phyloP scores from a whole-genome alignment of 2,113 vertebrate species.

The Trematocara unimaculatum region DNA sequence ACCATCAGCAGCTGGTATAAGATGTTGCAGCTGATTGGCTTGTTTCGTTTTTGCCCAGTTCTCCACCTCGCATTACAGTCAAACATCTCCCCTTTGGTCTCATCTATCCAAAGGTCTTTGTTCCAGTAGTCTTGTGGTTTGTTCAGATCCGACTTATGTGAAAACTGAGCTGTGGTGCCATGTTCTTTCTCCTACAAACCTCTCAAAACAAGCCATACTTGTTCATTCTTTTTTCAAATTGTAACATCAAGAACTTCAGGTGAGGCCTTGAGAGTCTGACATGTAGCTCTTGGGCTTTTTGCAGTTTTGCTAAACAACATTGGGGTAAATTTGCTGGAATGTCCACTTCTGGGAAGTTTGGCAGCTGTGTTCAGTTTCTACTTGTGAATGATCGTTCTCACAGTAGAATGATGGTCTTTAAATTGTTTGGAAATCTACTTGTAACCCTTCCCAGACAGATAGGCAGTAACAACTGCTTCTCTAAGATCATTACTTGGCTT shows the following conservation, averaged over 20 bases:
- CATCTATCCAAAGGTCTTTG: neutral
- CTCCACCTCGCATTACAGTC: rapidly evolving
- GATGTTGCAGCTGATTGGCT: neutral
- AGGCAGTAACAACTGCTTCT: neutral
- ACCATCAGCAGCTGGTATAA: neutral
- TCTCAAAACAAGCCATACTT: neutral
- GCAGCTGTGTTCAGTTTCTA: neutral
- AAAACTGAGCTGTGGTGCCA: neutral
- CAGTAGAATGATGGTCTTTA: neutral
- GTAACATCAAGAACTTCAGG: neutral
- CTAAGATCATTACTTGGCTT: neutral
- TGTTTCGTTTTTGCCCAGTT: neutral
- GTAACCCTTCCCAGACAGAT: neutral
- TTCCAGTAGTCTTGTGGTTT: neutral
- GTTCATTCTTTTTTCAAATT: neutral
- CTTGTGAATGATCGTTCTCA: neutral
- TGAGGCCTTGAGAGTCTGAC: neutral
- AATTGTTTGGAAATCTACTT: neutral
- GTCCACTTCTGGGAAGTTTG: neutral
- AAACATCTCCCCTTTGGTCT: neutral
- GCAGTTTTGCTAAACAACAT: neutral
- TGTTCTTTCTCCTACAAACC: neutral
- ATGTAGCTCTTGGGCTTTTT: neutral
- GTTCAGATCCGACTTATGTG: rapidly evolving
- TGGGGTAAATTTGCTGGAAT: neutral